Conservation (phyloP, 2,888 invertebrate genomes). For the Xanthia icteritia region DNA sequence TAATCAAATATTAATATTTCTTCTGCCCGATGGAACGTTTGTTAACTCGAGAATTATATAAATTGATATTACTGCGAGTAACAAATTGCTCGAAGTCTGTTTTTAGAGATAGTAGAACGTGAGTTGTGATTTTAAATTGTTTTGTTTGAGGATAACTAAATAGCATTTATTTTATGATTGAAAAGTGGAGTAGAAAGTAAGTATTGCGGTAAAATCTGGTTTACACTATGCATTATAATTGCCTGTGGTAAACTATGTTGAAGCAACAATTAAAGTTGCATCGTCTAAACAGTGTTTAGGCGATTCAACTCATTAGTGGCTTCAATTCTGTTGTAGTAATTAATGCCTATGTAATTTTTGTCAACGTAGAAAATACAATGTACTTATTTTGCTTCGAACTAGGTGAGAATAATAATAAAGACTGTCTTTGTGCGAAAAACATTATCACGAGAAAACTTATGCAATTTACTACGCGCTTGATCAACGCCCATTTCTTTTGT, state of each 20-base stretch:
- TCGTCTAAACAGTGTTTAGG: too few species aligned
- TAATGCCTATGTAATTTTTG: too few species aligned
- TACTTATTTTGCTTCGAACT: not conserved
- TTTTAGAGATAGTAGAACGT: not conserved
- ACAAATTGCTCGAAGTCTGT: constrained; percentile 32
- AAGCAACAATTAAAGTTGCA: too few species aligned
- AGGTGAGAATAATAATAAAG: not conserved
- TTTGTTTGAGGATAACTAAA: not conserved
- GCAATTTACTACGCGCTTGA: too few species aligned
- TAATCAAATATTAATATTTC: constrained; percentile 44
- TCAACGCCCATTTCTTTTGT: too few species aligned
- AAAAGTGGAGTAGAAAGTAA: not conserved
- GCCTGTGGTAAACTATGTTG: not conserved
- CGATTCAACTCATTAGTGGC: too few species aligned
- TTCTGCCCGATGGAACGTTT: not conserved
- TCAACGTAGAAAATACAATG: not conserved
- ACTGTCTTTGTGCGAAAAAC: not conserved
- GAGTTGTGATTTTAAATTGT: not conserved
- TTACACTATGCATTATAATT: too few species aligned
- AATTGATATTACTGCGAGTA: constrained; percentile 39
- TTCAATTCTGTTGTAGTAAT: not conserved
- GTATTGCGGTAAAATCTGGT: too few species aligned
- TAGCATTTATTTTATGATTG: not conserved
- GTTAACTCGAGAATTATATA: constrained; percentile 33
- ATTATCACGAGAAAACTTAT: too few species aligned